A percentile compares a stretch with the other conserved stretches of the same genome.
phyloP scores from a whole-genome alignment of 2,888 invertebrate species.

The Drosophila monieri region DNA sequence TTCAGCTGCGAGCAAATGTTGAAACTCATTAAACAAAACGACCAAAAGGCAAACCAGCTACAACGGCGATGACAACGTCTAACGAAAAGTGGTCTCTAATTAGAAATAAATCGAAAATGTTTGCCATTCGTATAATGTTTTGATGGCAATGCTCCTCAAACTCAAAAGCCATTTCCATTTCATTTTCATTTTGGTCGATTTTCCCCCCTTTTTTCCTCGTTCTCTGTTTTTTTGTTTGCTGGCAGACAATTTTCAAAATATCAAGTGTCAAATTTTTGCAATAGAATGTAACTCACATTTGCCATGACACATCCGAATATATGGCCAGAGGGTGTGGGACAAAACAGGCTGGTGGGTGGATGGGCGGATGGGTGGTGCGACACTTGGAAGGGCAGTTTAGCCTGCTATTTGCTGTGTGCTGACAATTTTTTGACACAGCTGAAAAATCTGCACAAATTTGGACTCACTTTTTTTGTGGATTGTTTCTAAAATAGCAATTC shows the following conservation, averaged over 20 bases:
- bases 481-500: slow-evolving; percentile 67
- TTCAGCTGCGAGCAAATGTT: slow-evolving; percentile 78
- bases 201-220: not conserved
- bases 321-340: slow-evolving; percentile 11
- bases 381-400: slow-evolving; percentile 44
- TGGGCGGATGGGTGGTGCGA: slow-evolving; percentile 8
- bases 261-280: slow-evolving; percentile 82
- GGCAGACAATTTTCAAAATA: slow-evolving; percentile 76
- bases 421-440: slow-evolving; percentile 80
- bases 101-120: slow-evolving; percentile 81
- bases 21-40: slow-evolving; percentile 74
- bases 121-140: slow-evolving; percentile 53
- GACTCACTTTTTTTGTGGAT: slow-evolving; percentile 51
- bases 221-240: slow-evolving; percentile 36
- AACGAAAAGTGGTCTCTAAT: slow-evolving; percentile 78
- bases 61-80: slow-evolving; percentile 31
- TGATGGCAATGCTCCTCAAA: slow-evolving; percentile 68
- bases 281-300: slow-evolving; percentile 77
- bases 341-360: slow-evolving; percentile 3
- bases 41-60: slow-evolving; percentile 40
- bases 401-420: slow-evolving; percentile 65
- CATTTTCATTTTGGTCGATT: slow-evolving; percentile 42
- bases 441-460: slow-evolving; percentile 74
- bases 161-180: slow-evolving; percentile 52
- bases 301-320: slow-evolving; percentile 54